A percentile compares a stretch with the other conserved stretches of the same genome.
phyloP scores from a whole-genome alignment of 2,797 vertebrate genomes.

The Anabacerthia variegaticeps region DNA sequence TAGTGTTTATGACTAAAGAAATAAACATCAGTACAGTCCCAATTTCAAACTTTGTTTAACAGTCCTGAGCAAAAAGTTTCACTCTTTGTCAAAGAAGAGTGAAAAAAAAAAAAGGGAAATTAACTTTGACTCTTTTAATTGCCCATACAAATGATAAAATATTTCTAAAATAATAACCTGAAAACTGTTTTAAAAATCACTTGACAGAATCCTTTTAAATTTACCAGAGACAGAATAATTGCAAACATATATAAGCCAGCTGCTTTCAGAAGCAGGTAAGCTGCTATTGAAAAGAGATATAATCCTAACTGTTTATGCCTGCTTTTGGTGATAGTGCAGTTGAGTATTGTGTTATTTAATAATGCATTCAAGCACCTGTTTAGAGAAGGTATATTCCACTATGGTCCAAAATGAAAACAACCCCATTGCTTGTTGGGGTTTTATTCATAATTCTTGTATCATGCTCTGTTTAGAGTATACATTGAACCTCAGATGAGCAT shows the following conservation, averaged over 20 bases:
- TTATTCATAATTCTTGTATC: slow-evolving; percentile 37
- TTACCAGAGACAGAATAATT: neutral
- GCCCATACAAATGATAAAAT: neutral
- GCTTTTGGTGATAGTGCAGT: slow-evolving; percentile 31
- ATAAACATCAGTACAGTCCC: neutral
- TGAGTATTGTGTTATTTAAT: slow-evolving; percentile 66
- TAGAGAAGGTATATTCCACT: slow-evolving; percentile 14
- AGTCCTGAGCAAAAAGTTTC: neutral
- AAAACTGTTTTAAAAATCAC: neutral
- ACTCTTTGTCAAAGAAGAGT: neutral
- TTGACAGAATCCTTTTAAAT: neutral
- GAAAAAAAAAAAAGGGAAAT: neutral
- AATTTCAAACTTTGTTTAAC: neutral
- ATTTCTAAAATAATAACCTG: neutral
- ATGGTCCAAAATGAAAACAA: slow-evolving; percentile 64
- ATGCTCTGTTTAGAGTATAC: slow-evolving; percentile 28
- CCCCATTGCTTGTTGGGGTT: neutral
- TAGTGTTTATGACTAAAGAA: neutral
- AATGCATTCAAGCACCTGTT: slow-evolving; percentile 54
- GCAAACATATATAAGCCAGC: slow-evolving; percentile 4
- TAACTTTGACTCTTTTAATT: neutral
- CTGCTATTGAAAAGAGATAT: slow-evolving; percentile 28
- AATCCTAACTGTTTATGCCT: slow-evolving; percentile 37
- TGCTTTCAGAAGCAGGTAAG: slow-evolving; percentile 48
- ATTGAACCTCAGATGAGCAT: slow-evolving; percentile 38